Conservation (phyloP, 2,113 vertebrate genomes). For the Burhinus oedicnemus region DNA sequence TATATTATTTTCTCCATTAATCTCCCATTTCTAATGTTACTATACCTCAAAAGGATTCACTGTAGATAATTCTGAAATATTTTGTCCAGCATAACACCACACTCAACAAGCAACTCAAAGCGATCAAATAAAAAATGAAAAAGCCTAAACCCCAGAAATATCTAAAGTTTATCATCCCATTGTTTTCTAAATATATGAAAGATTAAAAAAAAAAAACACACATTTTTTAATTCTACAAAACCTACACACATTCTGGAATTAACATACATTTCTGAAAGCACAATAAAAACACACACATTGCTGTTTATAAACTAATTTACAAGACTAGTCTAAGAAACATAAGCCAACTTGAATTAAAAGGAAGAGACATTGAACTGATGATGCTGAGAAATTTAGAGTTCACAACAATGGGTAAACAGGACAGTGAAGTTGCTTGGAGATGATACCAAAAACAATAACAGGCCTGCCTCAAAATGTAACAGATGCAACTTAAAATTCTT, state of each 20-base stretch:
- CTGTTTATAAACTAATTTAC: neutral
- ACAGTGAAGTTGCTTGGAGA: neutral
- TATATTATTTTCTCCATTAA: slow-evolving; percentile 31
- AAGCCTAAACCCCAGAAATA: neutral
- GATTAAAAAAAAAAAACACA: too few species aligned
- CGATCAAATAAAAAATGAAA: neutral
- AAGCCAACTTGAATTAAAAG: neutral
- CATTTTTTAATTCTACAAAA: neutral
- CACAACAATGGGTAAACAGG: neutral
- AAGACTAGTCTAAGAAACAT: neutral
- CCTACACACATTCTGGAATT: neutral
- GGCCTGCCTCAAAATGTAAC: neutral
- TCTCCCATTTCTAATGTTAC: neutral
- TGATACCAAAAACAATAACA: neutral
- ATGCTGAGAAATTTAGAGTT: neutral
- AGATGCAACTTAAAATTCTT: neutral
- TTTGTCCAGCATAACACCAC: neutral
- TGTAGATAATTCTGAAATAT: neutral
- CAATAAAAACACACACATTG: neutral
- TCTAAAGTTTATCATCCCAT: neutral
- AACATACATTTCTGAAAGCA: neutral
- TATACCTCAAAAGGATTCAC: neutral
- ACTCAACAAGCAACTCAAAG: neutral
- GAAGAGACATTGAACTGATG: neutral
- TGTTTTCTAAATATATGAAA: neutral